Conservation (phyloP, 2,797 vertebrate species). For the Lateolabrax maculatus region DNA sequence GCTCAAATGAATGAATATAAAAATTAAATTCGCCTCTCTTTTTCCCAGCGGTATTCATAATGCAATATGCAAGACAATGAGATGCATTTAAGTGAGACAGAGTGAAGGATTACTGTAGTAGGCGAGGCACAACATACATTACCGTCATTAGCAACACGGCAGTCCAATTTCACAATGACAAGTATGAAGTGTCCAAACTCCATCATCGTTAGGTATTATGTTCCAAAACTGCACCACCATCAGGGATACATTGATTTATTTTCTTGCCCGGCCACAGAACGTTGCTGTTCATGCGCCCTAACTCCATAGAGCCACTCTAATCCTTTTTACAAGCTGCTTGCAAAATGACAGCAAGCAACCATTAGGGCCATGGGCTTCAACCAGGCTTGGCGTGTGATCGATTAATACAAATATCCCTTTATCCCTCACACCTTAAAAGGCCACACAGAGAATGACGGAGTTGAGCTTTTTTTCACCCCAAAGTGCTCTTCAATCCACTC, state of each 20-base stretch:
- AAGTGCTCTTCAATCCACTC: slow-evolving; percentile 77
- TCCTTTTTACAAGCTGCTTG: slow-evolving; percentile 78
- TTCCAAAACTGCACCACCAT: slow-evolving; percentile 80
- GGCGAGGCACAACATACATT: slow-evolving; percentile 84
- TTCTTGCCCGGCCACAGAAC: slow-evolving; percentile 76
- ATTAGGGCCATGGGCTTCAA: slow-evolving; percentile 76
- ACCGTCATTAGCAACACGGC: slow-evolving; percentile 82
- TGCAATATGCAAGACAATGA: slow-evolving; percentile 84
- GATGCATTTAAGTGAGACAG: slow-evolving; percentile 85
- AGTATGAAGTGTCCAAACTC: slow-evolving; percentile 87
- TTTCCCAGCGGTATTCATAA: slow-evolving; percentile 75
- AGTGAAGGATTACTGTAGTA: slow-evolving; percentile 83
- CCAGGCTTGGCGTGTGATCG: slow-evolving; percentile 74
- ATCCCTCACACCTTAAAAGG: slow-evolving; percentile 79
- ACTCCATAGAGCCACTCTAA: slow-evolving; percentile 78
- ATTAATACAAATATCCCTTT: slow-evolving; percentile 81
- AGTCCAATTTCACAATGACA: slow-evolving; percentile 86
- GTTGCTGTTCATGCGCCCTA: slow-evolving; percentile 76
- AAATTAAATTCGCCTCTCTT: slow-evolving; percentile 72
- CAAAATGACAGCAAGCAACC: slow-evolving; percentile 82
- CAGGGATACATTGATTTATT: slow-evolving; percentile 85
- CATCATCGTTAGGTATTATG: slow-evolving; percentile 85
- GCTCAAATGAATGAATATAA: slow-evolving; percentile 79
- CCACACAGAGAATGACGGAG: slow-evolving; percentile 68
- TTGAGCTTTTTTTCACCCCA: slow-evolving; percentile 38